Evolutionary conservation across 2,888 invertebrate species (phyloP), one percentile per base, ranked within the genome.

Genomic region (Corythucha ciliata): DNA sequence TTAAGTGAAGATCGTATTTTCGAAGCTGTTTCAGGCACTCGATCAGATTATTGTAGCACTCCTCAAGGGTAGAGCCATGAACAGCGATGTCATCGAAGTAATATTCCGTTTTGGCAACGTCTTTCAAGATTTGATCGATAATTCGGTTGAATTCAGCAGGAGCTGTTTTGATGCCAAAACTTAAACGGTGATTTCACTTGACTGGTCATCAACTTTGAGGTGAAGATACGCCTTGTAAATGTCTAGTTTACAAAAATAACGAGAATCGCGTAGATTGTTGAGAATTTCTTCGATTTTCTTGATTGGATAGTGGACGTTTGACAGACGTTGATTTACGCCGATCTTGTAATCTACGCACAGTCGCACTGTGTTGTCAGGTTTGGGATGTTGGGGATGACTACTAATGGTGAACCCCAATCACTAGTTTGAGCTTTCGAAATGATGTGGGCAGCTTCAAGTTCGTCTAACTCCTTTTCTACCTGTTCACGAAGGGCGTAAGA

Each of bases 271-370:
- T 24, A 58, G 40, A 18, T 44, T 41, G 21, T 46, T 33, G 3
- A 46, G 2, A 34, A 46, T 33, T 4, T 46, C 34, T 8, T 32
- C 33, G n/a, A 59, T 53, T 34, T 24, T 29, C 10, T 22, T 44
- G 8, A 60, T 55, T n/a, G 59, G 58, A 25, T 53, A 58, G 27
- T 62, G 52, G 39, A 57, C 57, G 10, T 42, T 21, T 2, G 58
- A 40, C 8, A 63, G 34, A 39, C 49, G 47, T 34, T 55, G 42
- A 42, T 63, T 62, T 6, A 63, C 59, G 6, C 58, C 57, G 48
- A 21, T 24, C 16, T 33, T 46, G 14, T 46, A 46, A 12, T 46
- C 46, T 3, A 46, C 46, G 21, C 33, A 58, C 4, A 56, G 26
- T 10, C 57, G 36, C 16, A 59, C 48, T 2, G 18, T 45, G 12